Evolutionary conservation across 2,113 vertebrate genomes (phyloP), one percentile per base, ranked within the genome.

Genomic region (Sisor rabdophorus): DNA sequence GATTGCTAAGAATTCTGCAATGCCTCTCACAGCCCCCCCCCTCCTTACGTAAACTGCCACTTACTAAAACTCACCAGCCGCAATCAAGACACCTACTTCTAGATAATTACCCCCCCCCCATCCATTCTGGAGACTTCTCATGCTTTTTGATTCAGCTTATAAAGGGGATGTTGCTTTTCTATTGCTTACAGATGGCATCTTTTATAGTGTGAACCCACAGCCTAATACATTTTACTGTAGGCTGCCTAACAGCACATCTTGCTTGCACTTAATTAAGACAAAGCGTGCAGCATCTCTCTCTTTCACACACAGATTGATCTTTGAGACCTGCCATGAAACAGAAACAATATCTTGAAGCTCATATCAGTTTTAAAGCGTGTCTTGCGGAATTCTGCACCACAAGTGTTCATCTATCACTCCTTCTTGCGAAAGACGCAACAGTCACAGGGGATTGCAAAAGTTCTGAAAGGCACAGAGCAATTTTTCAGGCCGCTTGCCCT

Each of bases 41-140:
- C 83, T 87, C 84, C 87, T 84, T 79, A 77, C 78, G 82, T 87
- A 87, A 92, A 89, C 88, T 86, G 91, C 91, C 91, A 89, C 88
- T 87, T 88, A 81, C 69, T 80, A 86, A 85, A 88, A 89, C 86
- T 86, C 86, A 88, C 88, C 86, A 89, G 88, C 86, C 84, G 86
- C 87, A 89, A 91, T 92, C 86, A 92, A 88, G 88, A 87, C 85
- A 89, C 84, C 86, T 88, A 88, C 85, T 86, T 85, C 83, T 84
- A 87, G 87, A 88, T 91, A 91, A 91, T 91, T 88, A 89, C 86
- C 73, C 86, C 88, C 86, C 84, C 15, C 55, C 55, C 58, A 44
- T 61, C 56, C 58, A 30, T 61, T 79, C 64, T 81, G 82, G 70
- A 73, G 65, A 26, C 58, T 47, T 82, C 24, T 55, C 26, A 40